Evolutionary conservation across 2,113 vertebrate genomes (phyloP), one percentile per base, ranked within the genome.

Genomic region (Oryctolagus cuniculus): DNA sequence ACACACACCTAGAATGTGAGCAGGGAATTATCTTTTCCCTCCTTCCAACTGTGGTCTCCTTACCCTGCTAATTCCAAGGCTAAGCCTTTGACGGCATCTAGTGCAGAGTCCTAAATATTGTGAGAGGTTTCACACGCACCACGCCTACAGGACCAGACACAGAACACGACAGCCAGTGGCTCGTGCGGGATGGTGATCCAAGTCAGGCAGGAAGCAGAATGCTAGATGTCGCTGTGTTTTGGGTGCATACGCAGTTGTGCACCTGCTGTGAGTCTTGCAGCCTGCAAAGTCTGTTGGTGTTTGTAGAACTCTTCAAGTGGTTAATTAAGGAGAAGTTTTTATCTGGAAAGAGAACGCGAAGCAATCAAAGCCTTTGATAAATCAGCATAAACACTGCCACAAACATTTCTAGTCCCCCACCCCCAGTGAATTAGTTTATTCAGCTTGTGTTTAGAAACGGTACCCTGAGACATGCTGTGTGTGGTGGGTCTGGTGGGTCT

Each of bases 391-490:
- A 24, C 10, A 24, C 1, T 1, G 31, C 29, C 10, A 15, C 1
- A 1, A 24, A 31, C 66, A 21, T 66, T 38, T 53, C 63, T 36
- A 27, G 86, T 44, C 34, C 66, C 16, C 58, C 63, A 22, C 34
- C 11, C 78, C 19, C 27, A n/a, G 25, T 36, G n/a, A 58, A 8
- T 17, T 16, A 10, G 12, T 8, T n/a, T 63, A 55, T 21, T 66
- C 6, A 4, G 12, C 90, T 88, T 25, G 25, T 11, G 19, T 11
- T 25, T 6, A 44, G 36, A 29, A 79, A 12, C 10, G 53, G 6
- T 27, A 78, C n/a, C 0, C 10, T 19, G 10, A 55, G 44, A 29
- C n/a, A 19, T 8, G 21, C 49, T 2, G 0, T 2, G 15, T 12
- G 64, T 16, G 21, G 8, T 22, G 36, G n/a, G 21, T 44, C 17